Base-by-base conservation (phyloP, 1,140 invertebrate species). In the Portunus trituberculatus region DNA sequence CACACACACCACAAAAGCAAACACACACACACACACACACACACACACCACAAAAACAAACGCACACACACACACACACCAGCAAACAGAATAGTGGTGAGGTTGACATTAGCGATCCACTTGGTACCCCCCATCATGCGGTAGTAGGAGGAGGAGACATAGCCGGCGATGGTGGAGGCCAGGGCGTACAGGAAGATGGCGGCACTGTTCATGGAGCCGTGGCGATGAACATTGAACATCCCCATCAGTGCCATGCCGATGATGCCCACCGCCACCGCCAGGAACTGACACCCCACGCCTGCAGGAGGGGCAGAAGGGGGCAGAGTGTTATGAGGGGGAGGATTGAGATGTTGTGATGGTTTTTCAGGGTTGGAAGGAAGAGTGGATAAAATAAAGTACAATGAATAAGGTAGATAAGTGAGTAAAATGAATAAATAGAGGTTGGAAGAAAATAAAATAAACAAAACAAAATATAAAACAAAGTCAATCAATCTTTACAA, bases 51-150 rank as follows among this genome's bases (percentile, higher is more conserved):
- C 45, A 46, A 20, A 91, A 6, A 52, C 28, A 31, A 28, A 52
- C 3, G 12, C 14, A 59, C 14, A 67, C 46, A n/a, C 45, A 20
- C 32, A 12, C n/a, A 52, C 84, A 25, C 83, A 97, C 97, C 96
- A 88, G 97, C 97, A 97, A 97, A 97, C 12, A 97, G 96, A 93
- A 97, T 97, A 20, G 97, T 97, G 7, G 97, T 97, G 0, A 97
- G 96, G 96, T 97, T 97, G 87, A 97, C 97, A 95, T 97, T 97
- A 96, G 97, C 97, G 20, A 97, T 97, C 97, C 97, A 97, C 93
- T 97, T 97, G n/a, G 97, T 97, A 94, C 97, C 97, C 46, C 97
- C 97, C 97, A 97, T 97, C 96, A 97, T 97, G 94, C 96, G 97
- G 96, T 97, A 97, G 97, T 97, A 97, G 48, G 97, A 97, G 32